Conservation (phyloP, 2,797 vertebrate species). For the Sebastolobus alascanus region DNA sequence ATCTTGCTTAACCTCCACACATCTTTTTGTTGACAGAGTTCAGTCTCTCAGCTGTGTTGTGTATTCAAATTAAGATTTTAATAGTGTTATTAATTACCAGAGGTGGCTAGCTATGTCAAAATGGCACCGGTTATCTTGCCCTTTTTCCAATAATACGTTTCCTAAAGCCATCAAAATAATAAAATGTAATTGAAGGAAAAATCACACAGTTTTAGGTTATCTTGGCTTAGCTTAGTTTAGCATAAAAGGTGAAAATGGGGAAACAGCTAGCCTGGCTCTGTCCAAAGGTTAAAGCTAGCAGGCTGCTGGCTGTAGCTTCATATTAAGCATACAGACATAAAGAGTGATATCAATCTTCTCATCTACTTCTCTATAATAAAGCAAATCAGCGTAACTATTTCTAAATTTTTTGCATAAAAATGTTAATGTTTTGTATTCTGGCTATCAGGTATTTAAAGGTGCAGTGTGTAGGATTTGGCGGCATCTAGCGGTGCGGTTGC, state of each 20-base stretch:
- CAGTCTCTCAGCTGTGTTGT: not conserved
- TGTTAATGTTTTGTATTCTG: constrained; percentile 3
- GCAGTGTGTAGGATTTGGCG: no score
- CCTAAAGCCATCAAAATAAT: not conserved
- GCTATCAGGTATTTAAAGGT: no score
- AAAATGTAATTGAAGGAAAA: not conserved
- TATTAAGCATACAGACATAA: not conserved
- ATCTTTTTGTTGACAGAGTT: not conserved
- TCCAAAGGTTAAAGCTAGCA: not conserved
- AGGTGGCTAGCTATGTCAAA: not conserved
- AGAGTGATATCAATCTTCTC: not conserved
- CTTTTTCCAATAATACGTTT: not conserved
- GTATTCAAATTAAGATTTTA: not conserved
- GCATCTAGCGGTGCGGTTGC: no score
- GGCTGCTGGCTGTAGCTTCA: not conserved
- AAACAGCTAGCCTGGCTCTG: no score
- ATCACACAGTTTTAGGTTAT: not conserved
- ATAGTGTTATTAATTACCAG: not conserved
- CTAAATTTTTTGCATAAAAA: not conserved
- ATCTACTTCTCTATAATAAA: not conserved
- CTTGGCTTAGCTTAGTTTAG: not conserved
- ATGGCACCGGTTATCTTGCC: not conserved
- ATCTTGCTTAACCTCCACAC: not conserved
- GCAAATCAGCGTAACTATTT: not conserved
- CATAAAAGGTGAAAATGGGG: not conserved